Percentiles rank a stretch among this genome's conserved stretches.
Evolutionary conservation across 2,888 invertebrate genomes (phyloP).

Genomic region (Drosophila nigricruria): DNA sequence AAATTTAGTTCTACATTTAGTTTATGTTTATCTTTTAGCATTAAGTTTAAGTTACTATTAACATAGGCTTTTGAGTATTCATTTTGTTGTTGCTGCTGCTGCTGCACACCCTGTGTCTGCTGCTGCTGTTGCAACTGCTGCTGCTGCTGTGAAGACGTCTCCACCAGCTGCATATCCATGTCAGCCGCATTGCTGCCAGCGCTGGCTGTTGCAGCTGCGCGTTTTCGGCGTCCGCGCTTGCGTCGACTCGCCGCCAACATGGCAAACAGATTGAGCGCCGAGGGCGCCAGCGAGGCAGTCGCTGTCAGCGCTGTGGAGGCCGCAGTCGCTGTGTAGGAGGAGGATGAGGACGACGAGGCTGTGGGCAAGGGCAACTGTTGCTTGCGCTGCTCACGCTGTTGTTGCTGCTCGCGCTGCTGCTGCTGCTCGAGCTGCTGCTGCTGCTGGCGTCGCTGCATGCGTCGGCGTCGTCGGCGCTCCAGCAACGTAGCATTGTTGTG

Average conservation of each 20-base stretch:
- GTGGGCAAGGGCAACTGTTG: slow-evolving; percentile 51
- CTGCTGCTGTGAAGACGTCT: slow-evolving; percentile 40
- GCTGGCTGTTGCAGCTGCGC: slow-evolving; percentile 25
- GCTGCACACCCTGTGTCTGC: slow-evolving; percentile 9
- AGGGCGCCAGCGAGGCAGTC: slow-evolving; percentile 78
- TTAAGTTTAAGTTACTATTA: slow-evolving; percentile 79
- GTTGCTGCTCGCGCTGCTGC: slow-evolving; percentile 23
- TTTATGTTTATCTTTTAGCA: slow-evolving; percentile 18
- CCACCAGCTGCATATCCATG: slow-evolving; percentile 79
- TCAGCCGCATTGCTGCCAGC: slow-evolving; percentile 33
- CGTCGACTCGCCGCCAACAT: slow-evolving; percentile 82
- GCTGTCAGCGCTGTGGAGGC: slow-evolving; percentile 81
- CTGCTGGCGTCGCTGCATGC: slow-evolving; percentile 55
- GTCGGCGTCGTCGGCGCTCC: slow-evolving; percentile 53
- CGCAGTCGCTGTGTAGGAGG: slow-evolving; percentile 73
- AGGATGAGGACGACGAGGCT: slow-evolving; percentile 62
- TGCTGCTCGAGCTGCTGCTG: slow-evolving; percentile 41
- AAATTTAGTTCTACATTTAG: slow-evolving; percentile 40
- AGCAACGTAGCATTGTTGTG: slow-evolving; percentile 76
- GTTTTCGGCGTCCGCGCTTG: slow-evolving; percentile 83
- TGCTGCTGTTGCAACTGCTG: slow-evolving; percentile 12
- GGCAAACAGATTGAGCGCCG: slow-evolving; percentile 82
- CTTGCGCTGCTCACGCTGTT: slow-evolving; percentile 48
- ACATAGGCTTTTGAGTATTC: slow-evolving; percentile 85
- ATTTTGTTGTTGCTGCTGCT: slow-evolving; percentile 65